Evolutionary conservation across 2,888 invertebrate species (phyloP).

Genomic region (Ophion obscuratus): DNA sequence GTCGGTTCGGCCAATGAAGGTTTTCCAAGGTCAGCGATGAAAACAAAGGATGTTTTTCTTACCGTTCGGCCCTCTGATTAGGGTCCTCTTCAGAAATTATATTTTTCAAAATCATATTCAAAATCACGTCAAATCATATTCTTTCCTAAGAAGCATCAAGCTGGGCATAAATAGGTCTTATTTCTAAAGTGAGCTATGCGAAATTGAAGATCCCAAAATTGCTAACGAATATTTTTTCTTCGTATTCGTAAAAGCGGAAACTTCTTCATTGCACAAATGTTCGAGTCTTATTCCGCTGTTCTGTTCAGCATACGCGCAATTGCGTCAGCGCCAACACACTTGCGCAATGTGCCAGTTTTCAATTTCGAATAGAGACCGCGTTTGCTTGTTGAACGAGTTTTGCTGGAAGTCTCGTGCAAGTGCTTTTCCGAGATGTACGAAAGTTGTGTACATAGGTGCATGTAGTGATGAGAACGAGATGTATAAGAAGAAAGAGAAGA

Average conservation of each 20-base stretch:
- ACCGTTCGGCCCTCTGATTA: too few relatives aligned
- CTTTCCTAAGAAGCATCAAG: neutral
- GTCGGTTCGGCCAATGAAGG: too few relatives aligned
- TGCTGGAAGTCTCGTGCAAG: slow-evolving; percentile 57
- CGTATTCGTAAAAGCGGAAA: slow-evolving; percentile 1
- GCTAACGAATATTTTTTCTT: neutral
- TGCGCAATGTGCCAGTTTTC: slow-evolving; percentile 33
- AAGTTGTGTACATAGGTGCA: slow-evolving; percentile 4
- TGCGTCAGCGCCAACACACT: slow-evolving; percentile 19
- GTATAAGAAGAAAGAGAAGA: slow-evolving; percentile 5
- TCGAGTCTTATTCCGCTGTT: neutral
- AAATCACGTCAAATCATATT: neutral
- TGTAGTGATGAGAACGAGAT: slow-evolving; percentile 3
- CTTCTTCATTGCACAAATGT: slow-evolving; percentile 1
- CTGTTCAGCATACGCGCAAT: neutral
- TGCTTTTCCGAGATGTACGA: slow-evolving; percentile 61
- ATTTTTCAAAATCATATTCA: too few relatives aligned
- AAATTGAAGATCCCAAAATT: neutral
- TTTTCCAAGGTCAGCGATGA: too few relatives aligned
- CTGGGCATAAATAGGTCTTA: neutral
- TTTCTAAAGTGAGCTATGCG: neutral
- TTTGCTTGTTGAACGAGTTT: slow-evolving; percentile 44
- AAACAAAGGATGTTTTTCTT: too few relatives aligned
- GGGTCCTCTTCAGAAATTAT: too few relatives aligned
- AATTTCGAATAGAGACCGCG: slow-evolving; percentile 34